phyloP scores from a whole-genome alignment of 2,888 invertebrate genomes.

The Catonia carolina region DNA sequence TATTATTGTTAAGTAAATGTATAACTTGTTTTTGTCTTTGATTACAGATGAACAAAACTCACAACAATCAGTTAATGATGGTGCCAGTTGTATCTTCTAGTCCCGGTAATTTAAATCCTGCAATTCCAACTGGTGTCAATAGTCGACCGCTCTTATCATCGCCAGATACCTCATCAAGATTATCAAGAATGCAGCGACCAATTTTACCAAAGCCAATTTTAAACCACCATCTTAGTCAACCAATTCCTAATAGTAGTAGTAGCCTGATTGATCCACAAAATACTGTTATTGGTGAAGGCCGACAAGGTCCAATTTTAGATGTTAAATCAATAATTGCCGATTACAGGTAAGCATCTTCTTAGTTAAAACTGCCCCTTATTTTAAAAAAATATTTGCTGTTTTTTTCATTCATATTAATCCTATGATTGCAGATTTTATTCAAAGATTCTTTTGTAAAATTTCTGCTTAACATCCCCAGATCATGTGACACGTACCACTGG shows the following conservation, averaged over 20 bases:
- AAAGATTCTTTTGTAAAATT: too few species aligned
- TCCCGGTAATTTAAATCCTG: slow-evolving; percentile 18
- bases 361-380: too few species aligned
- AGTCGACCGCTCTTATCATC: slow-evolving; percentile 31
- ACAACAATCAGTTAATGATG: slow-evolving; percentile 33
- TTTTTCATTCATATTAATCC: too few species aligned
- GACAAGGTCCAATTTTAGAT: slow-evolving; percentile 72
- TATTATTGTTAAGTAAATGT: too few species aligned
- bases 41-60: slow-evolving; percentile 10
- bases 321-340: slow-evolving; percentile 77
- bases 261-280: slow-evolving; percentile 46
- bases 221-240: slow-evolving; percentile 43
- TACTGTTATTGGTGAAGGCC: slow-evolving; percentile 57
- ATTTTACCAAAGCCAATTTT: slow-evolving; percentile 44
- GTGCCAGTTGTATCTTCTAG: slow-evolving; percentile 39
- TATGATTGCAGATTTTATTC: too few species aligned
- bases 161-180: slow-evolving; percentile 31
- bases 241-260: slow-evolving; percentile 40
- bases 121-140: neutral
- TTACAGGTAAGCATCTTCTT: slow-evolving; percentile 48
- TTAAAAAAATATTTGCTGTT: too few species aligned
- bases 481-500: too few species aligned
- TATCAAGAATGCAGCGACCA: slow-evolving; percentile 39
- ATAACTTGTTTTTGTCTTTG: slow-evolving; percentile 28
- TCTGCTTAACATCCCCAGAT: too few species aligned